phyloP scores from a whole-genome alignment of 2,113 vertebrate species.

The Meles meles region DNA sequence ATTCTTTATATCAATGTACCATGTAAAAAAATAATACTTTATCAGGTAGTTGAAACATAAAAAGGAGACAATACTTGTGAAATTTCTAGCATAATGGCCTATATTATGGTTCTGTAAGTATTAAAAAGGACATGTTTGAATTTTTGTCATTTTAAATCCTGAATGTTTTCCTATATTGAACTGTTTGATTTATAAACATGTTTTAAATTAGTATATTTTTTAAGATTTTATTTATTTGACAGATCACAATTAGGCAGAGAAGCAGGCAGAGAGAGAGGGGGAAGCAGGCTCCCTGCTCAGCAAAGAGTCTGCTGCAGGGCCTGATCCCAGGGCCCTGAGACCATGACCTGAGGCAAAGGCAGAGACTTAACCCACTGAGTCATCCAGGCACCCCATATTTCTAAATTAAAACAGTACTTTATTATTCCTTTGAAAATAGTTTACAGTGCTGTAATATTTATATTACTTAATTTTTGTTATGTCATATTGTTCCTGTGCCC shows the following conservation, averaged over 20 bases:
- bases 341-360: too few relatives aligned
- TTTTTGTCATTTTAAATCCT: not conserved
- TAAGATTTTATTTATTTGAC: too few relatives aligned
- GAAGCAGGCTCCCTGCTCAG: too few relatives aligned
- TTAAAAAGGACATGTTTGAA: not conserved
- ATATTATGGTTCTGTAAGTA: not conserved
- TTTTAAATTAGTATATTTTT: too few relatives aligned
- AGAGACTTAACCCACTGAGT: too few relatives aligned
- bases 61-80: not conserved
- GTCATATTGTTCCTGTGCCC: not conserved
- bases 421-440: not conserved
- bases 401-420: not conserved
- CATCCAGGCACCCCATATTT: not conserved
- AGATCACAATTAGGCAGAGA: too few relatives aligned
- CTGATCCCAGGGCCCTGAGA: too few relatives aligned
- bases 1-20: not conserved
- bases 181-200: not conserved
- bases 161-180: not conserved
- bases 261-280: too few relatives aligned
- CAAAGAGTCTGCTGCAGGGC: too few relatives aligned
- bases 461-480: not conserved
- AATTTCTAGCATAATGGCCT: not conserved
- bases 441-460: not conserved
- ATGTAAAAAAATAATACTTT: not conserved
- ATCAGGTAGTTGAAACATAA: not conserved